These are phyloP conservation scores for Netelia inedita DNA, from an alignment of 2,888 invertebrate genomes.

Conservation along the genomic window DNA sequence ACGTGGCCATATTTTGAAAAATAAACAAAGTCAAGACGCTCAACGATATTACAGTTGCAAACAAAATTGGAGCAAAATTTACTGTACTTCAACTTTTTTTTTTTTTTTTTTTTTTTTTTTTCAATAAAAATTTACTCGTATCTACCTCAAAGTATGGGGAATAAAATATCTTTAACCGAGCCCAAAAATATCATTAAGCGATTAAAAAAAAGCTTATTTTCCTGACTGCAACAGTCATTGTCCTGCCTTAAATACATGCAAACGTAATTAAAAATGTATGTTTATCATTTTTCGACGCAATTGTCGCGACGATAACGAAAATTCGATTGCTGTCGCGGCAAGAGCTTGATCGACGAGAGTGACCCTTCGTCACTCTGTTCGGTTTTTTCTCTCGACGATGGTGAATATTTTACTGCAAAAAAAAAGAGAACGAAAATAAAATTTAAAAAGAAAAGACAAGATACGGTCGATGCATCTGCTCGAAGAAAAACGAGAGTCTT, in stretches of 20 bases:
- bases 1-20: too few species aligned
- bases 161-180: too few species aligned
- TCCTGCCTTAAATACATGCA: neutral
- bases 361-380: neutral
- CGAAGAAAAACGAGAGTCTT: slow-evolving; percentile 34
- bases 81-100: neutral
- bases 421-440: neutral
- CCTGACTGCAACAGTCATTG: neutral
- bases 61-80: too few species aligned
- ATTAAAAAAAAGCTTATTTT: too few species aligned
- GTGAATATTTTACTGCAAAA: neutral
- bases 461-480: slow-evolving; percentile 69
- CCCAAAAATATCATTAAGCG: too few species aligned
- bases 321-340: slow-evolving; percentile 48
- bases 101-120: too few species aligned
- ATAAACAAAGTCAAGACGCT: too few species aligned
- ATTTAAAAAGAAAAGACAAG: slow-evolving; percentile 14
- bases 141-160: too few species aligned
- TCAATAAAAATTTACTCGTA: too few species aligned
- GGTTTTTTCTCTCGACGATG: neutral
- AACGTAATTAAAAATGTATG: too few species aligned
- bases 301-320: slow-evolving; percentile 18
- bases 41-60: too few species aligned
- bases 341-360: neutral
- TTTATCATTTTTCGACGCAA: slow-evolving; percentile 9